These are phyloP conservation scores for Picathartes gymnocephalus DNA, from an alignment of 2,113 vertebrate genomes.

Conservation along the genomic window DNA sequence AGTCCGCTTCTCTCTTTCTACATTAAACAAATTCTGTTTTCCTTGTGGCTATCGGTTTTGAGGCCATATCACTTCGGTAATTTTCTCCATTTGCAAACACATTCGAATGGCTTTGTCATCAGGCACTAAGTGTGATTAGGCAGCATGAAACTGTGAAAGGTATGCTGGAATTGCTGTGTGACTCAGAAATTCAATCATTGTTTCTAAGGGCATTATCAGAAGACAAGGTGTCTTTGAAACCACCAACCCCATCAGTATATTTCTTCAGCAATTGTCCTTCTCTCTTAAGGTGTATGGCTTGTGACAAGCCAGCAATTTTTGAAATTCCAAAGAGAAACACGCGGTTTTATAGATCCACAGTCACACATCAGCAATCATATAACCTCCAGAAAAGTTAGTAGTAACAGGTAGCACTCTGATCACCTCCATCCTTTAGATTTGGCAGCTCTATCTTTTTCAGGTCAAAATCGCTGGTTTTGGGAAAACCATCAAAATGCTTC, in stretches of 20 bases:
- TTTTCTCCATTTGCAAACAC: background rate
- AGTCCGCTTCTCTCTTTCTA: background rate
- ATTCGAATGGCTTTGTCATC: background rate
- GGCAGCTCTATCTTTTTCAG: conserved; percentile 77
- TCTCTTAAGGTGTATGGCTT: background rate
- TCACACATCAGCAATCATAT: background rate
- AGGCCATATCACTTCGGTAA: background rate
- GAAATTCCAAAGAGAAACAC: background rate
- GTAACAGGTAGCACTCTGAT: background rate
- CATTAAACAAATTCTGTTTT: background rate
- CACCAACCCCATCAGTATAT: background rate
- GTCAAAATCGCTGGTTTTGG: conserved; percentile 79
- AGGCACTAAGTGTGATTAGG: background rate
- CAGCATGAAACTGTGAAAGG: background rate
- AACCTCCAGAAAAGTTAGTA: background rate
- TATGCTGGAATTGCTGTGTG: accelerated
- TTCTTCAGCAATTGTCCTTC: background rate
- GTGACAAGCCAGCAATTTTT: background rate
- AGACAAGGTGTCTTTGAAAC: background rate
- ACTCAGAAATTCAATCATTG: background rate
- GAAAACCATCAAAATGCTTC: conserved; percentile 81
- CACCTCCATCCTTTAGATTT: conserved; percentile 82
- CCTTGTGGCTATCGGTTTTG: background rate
- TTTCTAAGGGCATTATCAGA: background rate
- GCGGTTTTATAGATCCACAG: background rate